A percentile compares a stretch with the other conserved stretches of the same genome.
These are phyloP conservation scores for Ecliptopera silaceata DNA, from an alignment of 2,888 invertebrate species.

Conservation along the genomic window DNA sequence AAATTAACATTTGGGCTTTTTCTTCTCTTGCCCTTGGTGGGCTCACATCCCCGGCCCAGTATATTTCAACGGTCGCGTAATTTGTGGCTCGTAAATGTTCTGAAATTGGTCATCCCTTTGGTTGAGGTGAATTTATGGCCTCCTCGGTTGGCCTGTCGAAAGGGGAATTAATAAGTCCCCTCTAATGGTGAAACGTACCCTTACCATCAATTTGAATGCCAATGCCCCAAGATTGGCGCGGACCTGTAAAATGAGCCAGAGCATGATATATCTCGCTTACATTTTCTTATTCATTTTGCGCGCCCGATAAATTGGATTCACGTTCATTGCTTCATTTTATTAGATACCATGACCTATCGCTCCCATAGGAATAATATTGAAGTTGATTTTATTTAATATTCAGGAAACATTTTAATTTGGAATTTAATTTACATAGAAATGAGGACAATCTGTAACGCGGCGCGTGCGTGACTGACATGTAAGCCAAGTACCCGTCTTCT, in stretches of 20 bases:
- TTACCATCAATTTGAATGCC: constrained; percentile 82
- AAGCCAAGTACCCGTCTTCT: constrained; percentile 5
- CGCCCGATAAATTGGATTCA: constrained; percentile 65
- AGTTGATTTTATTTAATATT: constrained; percentile 36
- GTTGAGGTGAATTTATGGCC: constrained; percentile 82
- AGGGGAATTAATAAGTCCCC: constrained; percentile 83
- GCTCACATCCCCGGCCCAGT: constrained; percentile 70
- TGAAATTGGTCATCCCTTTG: constrained; percentile 84
- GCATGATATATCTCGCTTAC: constrained; percentile 74
- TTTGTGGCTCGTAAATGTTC: constrained; percentile 84
- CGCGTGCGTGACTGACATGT: constrained; percentile 19
- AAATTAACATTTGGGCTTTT: constrained; percentile 82
- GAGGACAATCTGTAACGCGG: constrained; percentile 14
- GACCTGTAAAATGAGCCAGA: constrained; percentile 70
- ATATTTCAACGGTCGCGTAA: constrained; percentile 82
- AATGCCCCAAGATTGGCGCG: constrained; percentile 77
- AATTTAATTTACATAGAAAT: constrained; percentile 31
- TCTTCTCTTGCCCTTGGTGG: constrained; percentile 65
- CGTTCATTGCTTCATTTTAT: constrained; percentile 60
- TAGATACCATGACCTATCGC: constrained; percentile 42
- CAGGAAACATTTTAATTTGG: constrained; percentile 31
- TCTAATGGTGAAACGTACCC: constrained; percentile 83
- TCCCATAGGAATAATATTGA: constrained; percentile 37
- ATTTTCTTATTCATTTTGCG: constrained; percentile 69
- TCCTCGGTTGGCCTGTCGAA: constrained; percentile 82